Evolutionary conservation across 2,797 vertebrate species (phyloP).

Genomic region (Tangara arthus): DNA sequence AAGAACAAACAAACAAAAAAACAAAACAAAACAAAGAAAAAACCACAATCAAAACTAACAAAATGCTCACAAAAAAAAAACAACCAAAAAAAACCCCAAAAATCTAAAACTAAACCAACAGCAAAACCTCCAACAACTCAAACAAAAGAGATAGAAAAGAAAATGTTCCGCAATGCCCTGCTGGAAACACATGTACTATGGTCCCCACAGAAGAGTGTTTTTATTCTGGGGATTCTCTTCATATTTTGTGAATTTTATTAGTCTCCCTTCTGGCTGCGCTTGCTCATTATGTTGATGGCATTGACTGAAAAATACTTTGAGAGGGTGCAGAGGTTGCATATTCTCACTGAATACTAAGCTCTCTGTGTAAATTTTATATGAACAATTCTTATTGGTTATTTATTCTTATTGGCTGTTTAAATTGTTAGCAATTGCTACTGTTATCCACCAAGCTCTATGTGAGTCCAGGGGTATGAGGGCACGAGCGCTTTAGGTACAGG

Average conservation of each 20-base stretch:
- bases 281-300: neutral
- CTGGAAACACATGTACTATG: neutral
- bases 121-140: neutral
- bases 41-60: fast-evolving
- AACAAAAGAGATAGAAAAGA: neutral
- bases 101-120: neutral
- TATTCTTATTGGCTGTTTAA: neutral
- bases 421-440: neutral
- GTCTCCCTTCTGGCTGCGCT: neutral
- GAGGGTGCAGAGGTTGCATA: neutral
- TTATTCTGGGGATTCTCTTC: neutral
- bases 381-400: neutral
- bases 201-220: fast-evolving
- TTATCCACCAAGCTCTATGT: neutral
- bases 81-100: neutral
- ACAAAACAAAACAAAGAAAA: neutral
- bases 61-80: fast-evolving
- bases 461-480: neutral
- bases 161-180: neutral
- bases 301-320: neutral
- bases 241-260: neutral
- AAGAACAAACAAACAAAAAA: too few species aligned
- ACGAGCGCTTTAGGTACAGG: neutral
- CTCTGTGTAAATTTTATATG: neutral
- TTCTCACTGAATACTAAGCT: neutral